phyloP scores from a whole-genome alignment of 2,113 vertebrate species.

The Pipra filicauda region DNA sequence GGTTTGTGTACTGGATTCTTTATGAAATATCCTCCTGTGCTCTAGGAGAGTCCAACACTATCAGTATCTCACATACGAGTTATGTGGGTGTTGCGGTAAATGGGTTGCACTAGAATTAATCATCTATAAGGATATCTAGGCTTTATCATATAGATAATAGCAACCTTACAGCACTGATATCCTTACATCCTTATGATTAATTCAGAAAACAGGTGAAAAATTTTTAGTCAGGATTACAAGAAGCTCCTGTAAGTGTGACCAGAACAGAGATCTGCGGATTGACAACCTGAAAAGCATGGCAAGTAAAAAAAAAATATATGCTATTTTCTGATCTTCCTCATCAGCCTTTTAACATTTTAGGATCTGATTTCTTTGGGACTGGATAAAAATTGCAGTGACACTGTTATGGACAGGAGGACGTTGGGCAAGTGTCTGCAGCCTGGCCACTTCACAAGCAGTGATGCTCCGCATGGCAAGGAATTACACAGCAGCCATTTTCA shows the following conservation, averaged over 20 bases:
- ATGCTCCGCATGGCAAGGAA: not conserved
- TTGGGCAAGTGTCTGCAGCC: not conserved
- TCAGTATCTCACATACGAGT: not conserved
- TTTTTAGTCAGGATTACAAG: not conserved
- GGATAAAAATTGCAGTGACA: not conserved
- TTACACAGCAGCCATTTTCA: not conserved
- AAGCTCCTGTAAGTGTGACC: not conserved
- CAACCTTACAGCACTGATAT: not conserved
- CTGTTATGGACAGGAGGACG: rapidly evolving
- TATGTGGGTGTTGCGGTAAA: not conserved
- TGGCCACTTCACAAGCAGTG: not conserved
- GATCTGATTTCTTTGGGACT: not conserved
- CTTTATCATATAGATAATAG: not conserved
- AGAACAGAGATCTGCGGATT: not conserved
- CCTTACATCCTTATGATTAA: not conserved
- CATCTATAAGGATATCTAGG: not conserved
- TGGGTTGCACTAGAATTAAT: not conserved
- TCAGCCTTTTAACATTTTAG: not conserved
- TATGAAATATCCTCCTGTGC: not conserved
- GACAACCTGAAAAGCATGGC: not conserved
- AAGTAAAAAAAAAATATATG: not conserved
- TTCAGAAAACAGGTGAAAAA: not conserved
- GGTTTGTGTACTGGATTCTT: not conserved
- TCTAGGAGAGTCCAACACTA: not conserved
- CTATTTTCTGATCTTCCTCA: not conserved